Evolutionary conservation across 2,797 vertebrate species (phyloP), one percentile per base, ranked within the genome.

Genomic region (Sciaenops ocellatus): DNA sequence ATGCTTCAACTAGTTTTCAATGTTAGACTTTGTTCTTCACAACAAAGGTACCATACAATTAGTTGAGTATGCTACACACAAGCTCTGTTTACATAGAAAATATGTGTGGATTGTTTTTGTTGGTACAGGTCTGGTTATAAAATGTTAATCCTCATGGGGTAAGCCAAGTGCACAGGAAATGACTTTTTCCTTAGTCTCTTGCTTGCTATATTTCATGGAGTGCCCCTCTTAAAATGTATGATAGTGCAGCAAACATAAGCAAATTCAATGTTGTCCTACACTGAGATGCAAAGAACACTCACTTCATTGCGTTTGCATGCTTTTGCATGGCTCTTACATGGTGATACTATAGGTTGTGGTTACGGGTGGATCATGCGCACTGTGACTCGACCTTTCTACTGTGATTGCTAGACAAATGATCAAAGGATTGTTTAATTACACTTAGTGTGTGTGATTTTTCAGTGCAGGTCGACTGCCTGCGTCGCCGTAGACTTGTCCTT

Each of bases 91-190:
- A 26, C 4, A 34, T 9, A 4, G 62, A 26, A 34, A 62, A 12
- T 22, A 28, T 61, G 59, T 48, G 41, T 62, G 26, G 15, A 28
- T 69, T 56, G 18, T 50, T 11, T 63, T 56, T 15, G 48, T 46
- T n/a, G 15, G 38, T 46, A 17, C 24, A 65, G 9, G 9, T 34
- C 42, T 65, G 28, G 15, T 73, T 69, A 34, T 68, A 30, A 54
- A 70, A 41, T 71, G 1, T 18, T 42, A 56, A 62, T 67, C 28
- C 24, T 56, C 30, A 62, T 22, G 11, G 34, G 18, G 7, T 57
- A 38, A 64, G 30, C 13, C 57, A 61, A 80, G 38, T 73, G n/a
- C 38, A 24, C 52, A 51, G 67, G 54, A 79, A 55, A 54, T 71
- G 0, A 64, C 61, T 50, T 70, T 46, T 61, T 57, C 15, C 16